Base-by-base conservation (phyloP, 2,113 vertebrate genomes). In the Mirza zaza region DNA sequence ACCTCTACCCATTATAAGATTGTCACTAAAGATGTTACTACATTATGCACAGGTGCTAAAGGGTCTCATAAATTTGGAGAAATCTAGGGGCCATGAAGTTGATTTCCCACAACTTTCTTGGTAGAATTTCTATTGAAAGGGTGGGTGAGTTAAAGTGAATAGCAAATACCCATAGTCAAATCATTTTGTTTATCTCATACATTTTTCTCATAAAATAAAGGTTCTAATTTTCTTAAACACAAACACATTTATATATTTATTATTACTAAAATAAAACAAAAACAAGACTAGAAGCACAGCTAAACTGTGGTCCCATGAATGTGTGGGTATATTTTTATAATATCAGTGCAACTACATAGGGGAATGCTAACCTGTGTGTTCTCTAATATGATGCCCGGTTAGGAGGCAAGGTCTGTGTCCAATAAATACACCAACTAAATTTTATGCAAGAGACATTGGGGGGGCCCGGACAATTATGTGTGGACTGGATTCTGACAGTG, bases 31-130 rank as follows among this genome's bases (percentile, higher is more conserved):
- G 13, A 39, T 70, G 1, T n/a, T 55, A 65, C 25, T 50, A 42
- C 17, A 76, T 76, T 91, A 34, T 48, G 8, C 34, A 57, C 9
- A 67, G 15, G 5, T 89, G 52, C 18, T 88, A 81, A 73, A 48
- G 25, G 10, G 12, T 68, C 73, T 89, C 11, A 79, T 39, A 82
- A 87, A 50, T 79, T 70, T 36, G 80, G n/a, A 97, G 75, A 68
- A 70, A 59, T 75, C 34, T 88, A 48, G 12, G 32, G 48, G 0
- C 7, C 90, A 57, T 61, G 6, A 20, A 80, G 13, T 67, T 71
- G 4, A 92, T 75, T 59, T 88, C 27, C 65, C 88, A 52, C 36
- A 67, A 71, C 12, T 15, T 89, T 88, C 25, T 82, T 55, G 70
- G 23, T 23, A 79, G 17, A 84, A 83, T 83, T 79, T 39, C n/a